Conservation (phyloP, 2,797 vertebrate species). For the Sebastes hubbsi region DNA sequence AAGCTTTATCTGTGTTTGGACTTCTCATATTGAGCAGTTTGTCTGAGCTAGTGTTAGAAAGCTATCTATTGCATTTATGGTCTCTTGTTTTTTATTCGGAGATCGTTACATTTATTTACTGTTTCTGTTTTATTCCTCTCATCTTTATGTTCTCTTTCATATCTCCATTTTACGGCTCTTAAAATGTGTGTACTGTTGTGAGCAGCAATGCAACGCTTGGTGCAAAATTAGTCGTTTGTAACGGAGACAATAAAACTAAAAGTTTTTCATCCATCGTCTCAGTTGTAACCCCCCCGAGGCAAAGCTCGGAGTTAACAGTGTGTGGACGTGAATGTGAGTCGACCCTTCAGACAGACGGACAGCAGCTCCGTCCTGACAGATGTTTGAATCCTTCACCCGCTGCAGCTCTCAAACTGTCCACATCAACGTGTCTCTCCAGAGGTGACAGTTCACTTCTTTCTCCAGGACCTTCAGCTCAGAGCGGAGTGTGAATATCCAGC, state of each 20-base stretch:
- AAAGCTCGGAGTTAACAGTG: neutral
- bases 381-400: slow-evolving; percentile 21
- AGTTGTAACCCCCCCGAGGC: neutral
- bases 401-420: slow-evolving; percentile 18
- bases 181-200: neutral
- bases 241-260: neutral
- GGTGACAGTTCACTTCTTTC: neutral
- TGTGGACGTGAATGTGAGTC: neutral
- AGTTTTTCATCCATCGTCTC: neutral
- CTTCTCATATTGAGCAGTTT: neutral
- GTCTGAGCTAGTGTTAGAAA: neutral
- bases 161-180: neutral
- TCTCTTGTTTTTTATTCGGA: neutral
- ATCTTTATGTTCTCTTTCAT: neutral
- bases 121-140: neutral
- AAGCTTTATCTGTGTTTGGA: neutral
- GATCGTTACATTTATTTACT: neutral
- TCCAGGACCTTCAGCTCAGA: neutral
- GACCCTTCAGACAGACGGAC: neutral
- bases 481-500: neutral
- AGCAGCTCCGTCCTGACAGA: slow-evolving; percentile 4
- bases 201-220: neutral
- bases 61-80: neutral
- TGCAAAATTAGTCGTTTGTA: neutral
- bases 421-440: neutral